These are phyloP conservation scores for Aplocera efformata DNA, from an alignment of 2,888 invertebrate genomes.

Conservation along the genomic window DNA sequence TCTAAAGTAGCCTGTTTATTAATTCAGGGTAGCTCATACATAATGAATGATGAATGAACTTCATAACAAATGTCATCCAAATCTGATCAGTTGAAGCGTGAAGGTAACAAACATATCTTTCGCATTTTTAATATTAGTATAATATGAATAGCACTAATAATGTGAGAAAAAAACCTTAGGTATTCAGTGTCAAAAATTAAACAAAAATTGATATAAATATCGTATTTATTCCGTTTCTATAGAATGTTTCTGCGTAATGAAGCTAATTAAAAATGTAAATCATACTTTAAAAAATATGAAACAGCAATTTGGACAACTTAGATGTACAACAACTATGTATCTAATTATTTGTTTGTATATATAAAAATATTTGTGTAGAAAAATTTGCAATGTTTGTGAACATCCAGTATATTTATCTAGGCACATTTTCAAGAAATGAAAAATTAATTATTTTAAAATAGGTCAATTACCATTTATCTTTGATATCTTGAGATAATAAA, in stretches of 20 bases:
- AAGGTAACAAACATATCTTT: too few relatives aligned
- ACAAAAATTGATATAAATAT: slow-evolving; percentile 59
- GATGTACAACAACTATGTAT: slow-evolving; percentile 11
- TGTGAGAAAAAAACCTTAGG: too few relatives aligned
- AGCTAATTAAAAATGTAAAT: slow-evolving; percentile 54
- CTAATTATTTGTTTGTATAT: slow-evolving; percentile 12
- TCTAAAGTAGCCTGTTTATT: too few relatives aligned
- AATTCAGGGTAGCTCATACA: too few relatives aligned
- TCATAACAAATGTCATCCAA: too few relatives aligned
- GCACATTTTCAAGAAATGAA: slow-evolving; percentile 11
- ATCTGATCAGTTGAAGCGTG: too few relatives aligned
- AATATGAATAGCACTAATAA: too few relatives aligned
- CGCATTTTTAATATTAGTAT: too few relatives aligned
- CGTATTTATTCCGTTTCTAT: slow-evolving; percentile 65
- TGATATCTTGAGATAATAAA: slow-evolving; percentile 13
- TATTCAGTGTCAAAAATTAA: slow-evolving; percentile 31
- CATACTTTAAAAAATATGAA: slow-evolving; percentile 45
- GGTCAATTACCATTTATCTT: slow-evolving; percentile 14
- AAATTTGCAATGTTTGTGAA: slow-evolving; percentile 11
- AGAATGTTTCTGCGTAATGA: slow-evolving; percentile 65
- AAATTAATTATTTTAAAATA: slow-evolving; percentile 2
- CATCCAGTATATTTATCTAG: slow-evolving; percentile 7
- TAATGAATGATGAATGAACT: too few relatives aligned
- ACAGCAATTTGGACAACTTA: slow-evolving; percentile 50
- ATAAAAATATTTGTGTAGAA: slow-evolving; percentile 29